Percentiles rank a stretch among this genome's conserved stretches.
Evolutionary conservation across 2,113 vertebrate species (phyloP).

Genomic region (Taurulus bubalis): DNA sequence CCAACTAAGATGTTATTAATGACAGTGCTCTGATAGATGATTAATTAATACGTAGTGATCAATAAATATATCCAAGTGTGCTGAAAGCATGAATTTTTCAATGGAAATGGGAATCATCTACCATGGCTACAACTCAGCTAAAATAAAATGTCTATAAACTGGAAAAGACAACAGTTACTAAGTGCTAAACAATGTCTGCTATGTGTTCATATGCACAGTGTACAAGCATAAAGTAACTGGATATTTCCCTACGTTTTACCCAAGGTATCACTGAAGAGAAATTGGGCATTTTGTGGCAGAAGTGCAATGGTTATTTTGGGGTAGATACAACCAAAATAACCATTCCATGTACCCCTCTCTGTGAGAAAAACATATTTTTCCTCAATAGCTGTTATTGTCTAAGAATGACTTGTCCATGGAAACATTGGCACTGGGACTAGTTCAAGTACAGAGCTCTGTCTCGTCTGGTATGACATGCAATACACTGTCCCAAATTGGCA

Average conservation of each 20-base stretch:
- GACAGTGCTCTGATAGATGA: slow-evolving; percentile 7
- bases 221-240: background rate
- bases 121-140: background rate
- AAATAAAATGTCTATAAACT: background rate
- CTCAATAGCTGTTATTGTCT: background rate
- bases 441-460: slow-evolving; percentile 1
- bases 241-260: background rate
- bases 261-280: background rate
- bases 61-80: slow-evolving; percentile 26
- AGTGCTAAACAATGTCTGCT: background rate
- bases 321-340: background rate
- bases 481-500: slow-evolving; percentile 16
- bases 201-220: background rate
- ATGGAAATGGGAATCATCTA: background rate
- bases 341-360: background rate
- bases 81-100: background rate
- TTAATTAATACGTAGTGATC: slow-evolving; percentile 14
- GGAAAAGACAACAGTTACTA: background rate
- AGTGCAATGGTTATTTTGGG: background rate
- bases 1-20: slow-evolving; percentile 15
- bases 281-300: background rate
- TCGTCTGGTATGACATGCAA: background rate
- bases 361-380: background rate
- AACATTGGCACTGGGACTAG: background rate
- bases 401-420: background rate